Evolutionary conservation across 1,140 invertebrate genomes (phyloP).

Genomic region (Panagrolaimus sp.): DNA sequence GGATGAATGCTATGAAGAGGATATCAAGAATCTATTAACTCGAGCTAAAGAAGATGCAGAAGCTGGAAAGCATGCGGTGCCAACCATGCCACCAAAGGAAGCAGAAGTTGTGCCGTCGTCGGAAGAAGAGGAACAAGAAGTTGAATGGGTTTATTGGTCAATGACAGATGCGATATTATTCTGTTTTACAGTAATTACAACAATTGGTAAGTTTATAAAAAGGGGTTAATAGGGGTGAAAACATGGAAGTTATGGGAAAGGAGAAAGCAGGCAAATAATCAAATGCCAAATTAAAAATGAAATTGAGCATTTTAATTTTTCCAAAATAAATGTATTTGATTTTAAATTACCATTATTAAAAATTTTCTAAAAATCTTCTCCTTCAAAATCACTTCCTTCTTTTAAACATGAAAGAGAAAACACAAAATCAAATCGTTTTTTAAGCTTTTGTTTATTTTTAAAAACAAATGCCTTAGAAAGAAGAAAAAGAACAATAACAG

Average conservation of each 20-base stretch:
- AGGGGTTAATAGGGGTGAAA: too few species aligned
- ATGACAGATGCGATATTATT: conserved; percentile 35
- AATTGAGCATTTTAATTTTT: too few species aligned
- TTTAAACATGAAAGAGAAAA: not conserved
- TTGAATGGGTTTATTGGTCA: conserved; percentile 34
- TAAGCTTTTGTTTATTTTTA: too few species aligned
- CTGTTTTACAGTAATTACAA: conserved; percentile 36
- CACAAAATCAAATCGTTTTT: too few species aligned
- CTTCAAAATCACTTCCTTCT: conserved; percentile 3
- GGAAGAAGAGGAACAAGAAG: not conserved
- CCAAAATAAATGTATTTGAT: too few species aligned
- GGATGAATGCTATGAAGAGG: conserved; percentile 24
- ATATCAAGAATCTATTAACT: conserved; percentile 11
- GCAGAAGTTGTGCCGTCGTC: not conserved
- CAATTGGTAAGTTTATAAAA: conserved; percentile 13
- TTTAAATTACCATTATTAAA: too few species aligned
- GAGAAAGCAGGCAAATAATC: too few species aligned
- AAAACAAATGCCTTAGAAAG: too few species aligned
- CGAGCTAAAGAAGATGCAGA: conserved; percentile 10
- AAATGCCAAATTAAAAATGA: too few species aligned
- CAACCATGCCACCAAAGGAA: not conserved
- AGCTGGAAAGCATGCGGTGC: not conserved
- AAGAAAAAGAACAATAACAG: too few species aligned
- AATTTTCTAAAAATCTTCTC: too few species aligned
- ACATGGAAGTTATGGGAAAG: too few species aligned